These are phyloP conservation scores for Trachelus iudaicus DNA, from an alignment of 2,888 invertebrate species.

Conservation along the genomic window DNA sequence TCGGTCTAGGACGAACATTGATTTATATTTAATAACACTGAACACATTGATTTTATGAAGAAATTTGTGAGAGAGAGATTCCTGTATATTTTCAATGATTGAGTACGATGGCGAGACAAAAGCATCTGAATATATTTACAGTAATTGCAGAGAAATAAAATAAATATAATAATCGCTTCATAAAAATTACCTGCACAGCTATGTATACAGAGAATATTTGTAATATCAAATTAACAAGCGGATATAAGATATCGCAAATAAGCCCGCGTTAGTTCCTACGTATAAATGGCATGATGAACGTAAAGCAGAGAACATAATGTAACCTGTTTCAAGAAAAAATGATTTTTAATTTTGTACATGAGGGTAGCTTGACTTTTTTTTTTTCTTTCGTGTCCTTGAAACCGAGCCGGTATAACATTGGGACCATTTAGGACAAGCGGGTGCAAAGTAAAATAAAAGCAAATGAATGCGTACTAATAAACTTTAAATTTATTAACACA, in stretches of 20 bases:
- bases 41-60: neutral
- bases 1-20: neutral
- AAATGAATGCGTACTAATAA: constrained; percentile 50
- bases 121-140: neutral
- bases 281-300: neutral
- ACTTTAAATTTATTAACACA: constrained; percentile 58
- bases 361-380: neutral
- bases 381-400: neutral
- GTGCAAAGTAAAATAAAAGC: constrained; percentile 49
- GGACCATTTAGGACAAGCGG: constrained; percentile 32
- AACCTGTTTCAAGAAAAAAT: neutral
- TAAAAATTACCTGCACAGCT: neutral
- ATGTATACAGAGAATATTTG: neutral
- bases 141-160: neutral
- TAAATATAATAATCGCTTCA: neutral
- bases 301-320: neutral
- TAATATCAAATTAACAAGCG: neutral
- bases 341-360: neutral
- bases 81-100: neutral
- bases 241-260: neutral
- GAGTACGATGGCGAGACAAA: neutral
- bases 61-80: neutral
- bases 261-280: neutral
- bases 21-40: neutral
- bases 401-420: neutral